Evolutionary conservation across 2,888 invertebrate genomes (phyloP), one percentile per base, ranked within the genome.

Genomic region (Lycia hirtaria): DNA sequence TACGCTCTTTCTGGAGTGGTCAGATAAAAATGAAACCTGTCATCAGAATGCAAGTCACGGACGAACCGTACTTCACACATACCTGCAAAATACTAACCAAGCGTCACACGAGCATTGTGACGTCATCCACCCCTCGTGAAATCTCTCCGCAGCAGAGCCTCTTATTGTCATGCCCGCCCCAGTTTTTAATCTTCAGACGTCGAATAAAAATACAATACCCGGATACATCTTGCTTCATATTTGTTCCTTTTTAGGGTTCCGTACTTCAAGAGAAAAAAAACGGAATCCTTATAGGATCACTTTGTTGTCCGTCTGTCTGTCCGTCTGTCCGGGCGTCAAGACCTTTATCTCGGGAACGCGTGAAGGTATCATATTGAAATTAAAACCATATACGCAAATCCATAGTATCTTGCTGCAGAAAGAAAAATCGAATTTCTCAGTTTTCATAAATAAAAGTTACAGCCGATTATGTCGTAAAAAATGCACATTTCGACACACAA

Each of bases 151-250:
- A 76, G 72, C 73, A 76, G 71, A 73, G 71, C 72, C 74, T 78
- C 78, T 84, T 83, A 86, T 87, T 87, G 86, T n/a, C n/a, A n/a
- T 85, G 71, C 79, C 73, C 85, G 84, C 73, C 80, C 86, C 84
- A 84, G 80, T 88, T 90, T 89, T 88, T 87, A 88, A 87, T 89
- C 90, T 85, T 80, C 84, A 86, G 86, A 85, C 82, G 83, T 84
- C 83, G 83, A 83, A 88, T 83, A 87, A 83, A 85, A 84, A 81
- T 81, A 87, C 87, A 87, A 87, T 87, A 82, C 81, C 75, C 75
- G 78, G 81, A 83, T 85, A 83, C 80, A 78, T 83, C 81, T 81
- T 68, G 73, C 76, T 79, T 76, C 75, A 71, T 77, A 80, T 80
- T 81, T 81, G 78, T 82, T 80, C 76, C 72, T 75, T 84, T 86